These are phyloP conservation scores for Phoeniculus purpureus DNA, from an alignment of 2,797 vertebrate species.

Conservation along the genomic window DNA sequence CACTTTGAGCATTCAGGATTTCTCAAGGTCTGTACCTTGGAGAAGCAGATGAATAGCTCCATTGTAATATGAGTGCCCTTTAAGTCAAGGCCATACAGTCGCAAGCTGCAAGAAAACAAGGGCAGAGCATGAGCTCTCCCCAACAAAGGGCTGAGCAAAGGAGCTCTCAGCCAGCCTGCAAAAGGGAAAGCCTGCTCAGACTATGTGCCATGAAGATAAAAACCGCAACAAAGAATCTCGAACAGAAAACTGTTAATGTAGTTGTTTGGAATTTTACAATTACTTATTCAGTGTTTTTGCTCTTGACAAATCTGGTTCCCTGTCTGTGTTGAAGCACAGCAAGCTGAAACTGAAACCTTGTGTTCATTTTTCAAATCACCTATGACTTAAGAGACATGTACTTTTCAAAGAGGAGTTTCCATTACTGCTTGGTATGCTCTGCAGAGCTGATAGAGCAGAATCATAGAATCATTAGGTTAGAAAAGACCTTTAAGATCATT, in stretches of 20 bases:
- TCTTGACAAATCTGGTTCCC: not conserved
- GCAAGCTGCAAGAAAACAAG: conserved; percentile 2
- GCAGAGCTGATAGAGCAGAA: not conserved
- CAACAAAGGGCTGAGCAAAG: not conserved
- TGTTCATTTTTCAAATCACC: not conserved
- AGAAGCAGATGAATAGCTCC: not conserved
- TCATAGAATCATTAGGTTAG: too few relatives aligned
- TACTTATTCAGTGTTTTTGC: conserved; percentile 15
- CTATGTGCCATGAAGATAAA: not conserved
- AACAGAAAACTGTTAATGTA: not conserved
- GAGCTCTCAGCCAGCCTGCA: not conserved
- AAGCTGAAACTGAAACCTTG: not conserved
- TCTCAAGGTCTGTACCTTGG: not conserved
- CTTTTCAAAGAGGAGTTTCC: not conserved
- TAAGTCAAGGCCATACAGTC: not conserved
- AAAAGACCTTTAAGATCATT: too few relatives aligned
- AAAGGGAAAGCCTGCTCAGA: not conserved
- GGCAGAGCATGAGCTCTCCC: not conserved
- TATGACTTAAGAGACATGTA: not conserved
- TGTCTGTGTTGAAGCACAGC: not conserved
- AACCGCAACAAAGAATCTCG: not conserved
- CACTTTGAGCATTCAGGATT: not conserved
- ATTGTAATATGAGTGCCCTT: not conserved
- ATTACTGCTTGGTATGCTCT: not conserved
- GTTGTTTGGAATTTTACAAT: not conserved